phyloP scores from a whole-genome alignment of 2,888 invertebrate species.

The Conchocele bisecta region DNA sequence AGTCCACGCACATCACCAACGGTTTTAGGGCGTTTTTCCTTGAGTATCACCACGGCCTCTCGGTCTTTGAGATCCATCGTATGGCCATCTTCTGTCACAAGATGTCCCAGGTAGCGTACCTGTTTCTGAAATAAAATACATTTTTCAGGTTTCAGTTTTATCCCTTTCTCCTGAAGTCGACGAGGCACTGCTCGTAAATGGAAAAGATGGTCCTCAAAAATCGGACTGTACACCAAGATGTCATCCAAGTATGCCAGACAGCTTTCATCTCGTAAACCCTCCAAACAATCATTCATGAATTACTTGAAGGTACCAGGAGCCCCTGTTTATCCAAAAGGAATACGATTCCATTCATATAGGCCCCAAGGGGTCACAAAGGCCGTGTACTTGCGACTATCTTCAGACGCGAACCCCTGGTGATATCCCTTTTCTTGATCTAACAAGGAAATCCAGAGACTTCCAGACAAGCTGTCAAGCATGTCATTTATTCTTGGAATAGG shows the following conservation, averaged over 20 bases:
- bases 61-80: constrained; percentile 35
- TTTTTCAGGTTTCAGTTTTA: constrained; percentile 46
- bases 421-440: constrained; percentile 54
- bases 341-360: constrained; percentile 41
- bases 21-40: constrained; percentile 16
- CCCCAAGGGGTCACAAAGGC: constrained; percentile 52
- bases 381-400: constrained; percentile 29
- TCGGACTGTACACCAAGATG: constrained; percentile 40
- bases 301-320: constrained; percentile 41
- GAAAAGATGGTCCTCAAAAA: constrained; percentile 44
- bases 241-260: constrained; percentile 54
- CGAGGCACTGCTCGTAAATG: constrained; percentile 42
- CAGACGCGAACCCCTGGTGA: constrained; percentile 48
- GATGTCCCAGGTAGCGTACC: constrained; percentile 50
- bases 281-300: constrained; percentile 39
- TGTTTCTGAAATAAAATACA: constrained; percentile 47
- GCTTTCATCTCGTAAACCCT: constrained; percentile 24
- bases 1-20: constrained; percentile 42
- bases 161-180: constrained; percentile 32
- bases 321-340: constrained; percentile 43
- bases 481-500: constrained; percentile 53
- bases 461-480: constrained; percentile 36
- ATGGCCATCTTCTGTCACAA: constrained; percentile 34
- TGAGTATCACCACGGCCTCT: constrained; percentile 27
- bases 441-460: constrained; percentile 39